Evolutionary conservation across 2,888 invertebrate genomes (phyloP).

Genomic region (Willowsia nigromaculata): DNA sequence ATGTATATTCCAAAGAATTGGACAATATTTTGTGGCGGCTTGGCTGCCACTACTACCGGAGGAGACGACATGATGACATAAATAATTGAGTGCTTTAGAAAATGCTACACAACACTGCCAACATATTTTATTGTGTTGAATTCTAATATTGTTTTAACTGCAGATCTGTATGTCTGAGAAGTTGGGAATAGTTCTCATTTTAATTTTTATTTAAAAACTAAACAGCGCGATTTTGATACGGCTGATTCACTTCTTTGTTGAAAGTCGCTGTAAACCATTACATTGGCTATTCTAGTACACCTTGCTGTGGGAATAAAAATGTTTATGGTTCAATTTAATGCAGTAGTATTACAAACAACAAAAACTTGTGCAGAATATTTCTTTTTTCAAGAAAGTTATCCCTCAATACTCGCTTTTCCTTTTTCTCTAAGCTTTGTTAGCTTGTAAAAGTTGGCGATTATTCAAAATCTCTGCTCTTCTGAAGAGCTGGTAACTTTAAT

Average conservation of each 20-base stretch:
- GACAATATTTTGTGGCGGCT: background rate
- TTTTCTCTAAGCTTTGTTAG: background rate
- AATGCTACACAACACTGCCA: background rate
- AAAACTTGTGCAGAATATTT: background rate
- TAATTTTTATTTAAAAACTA: too few relatives aligned
- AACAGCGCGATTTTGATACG: too few relatives aligned
- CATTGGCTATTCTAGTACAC: too few relatives aligned
- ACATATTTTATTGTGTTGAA: background rate
- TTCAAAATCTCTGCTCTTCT: background rate
- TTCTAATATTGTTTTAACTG: background rate
- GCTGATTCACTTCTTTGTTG: too few relatives aligned
- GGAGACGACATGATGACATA: background rate
- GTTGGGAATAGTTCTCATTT: too few relatives aligned
- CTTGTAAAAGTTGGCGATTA: background rate
- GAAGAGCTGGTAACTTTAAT: constrained; percentile 23
- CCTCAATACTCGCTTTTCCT: background rate
- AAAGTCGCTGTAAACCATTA: too few relatives aligned
- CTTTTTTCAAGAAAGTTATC: background rate
- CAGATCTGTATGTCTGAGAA: background rate
- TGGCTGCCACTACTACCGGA: background rate
- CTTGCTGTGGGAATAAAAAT: too few relatives aligned
- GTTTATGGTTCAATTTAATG: too few relatives aligned
- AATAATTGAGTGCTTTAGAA: background rate
- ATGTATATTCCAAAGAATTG: background rate
- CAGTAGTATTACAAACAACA: too few relatives aligned